Evolutionary conservation across 2,888 invertebrate species (phyloP), one percentile per base, ranked within the genome.

Genomic region (Drosophila vallismaia): DNA sequence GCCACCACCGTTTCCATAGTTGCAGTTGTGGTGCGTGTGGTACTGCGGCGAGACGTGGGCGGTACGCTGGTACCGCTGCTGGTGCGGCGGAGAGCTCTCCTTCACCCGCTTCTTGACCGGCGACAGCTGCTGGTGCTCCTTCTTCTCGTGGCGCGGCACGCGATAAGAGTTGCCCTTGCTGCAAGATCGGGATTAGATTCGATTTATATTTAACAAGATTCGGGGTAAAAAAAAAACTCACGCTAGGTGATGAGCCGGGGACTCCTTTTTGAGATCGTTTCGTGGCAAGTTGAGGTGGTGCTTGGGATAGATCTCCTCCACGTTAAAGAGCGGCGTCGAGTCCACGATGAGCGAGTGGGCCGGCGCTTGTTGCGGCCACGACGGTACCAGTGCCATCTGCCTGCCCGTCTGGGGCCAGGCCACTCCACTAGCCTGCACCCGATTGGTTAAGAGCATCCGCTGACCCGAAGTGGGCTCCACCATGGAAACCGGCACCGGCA

Each of bases 21-120:
- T 91, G 73, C 91, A 91, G 71, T 91, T 91, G 75, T 92, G 91
- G 89, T 86, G 92, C 76, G 85, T 86, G 53, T 92, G 92, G 72
- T 92, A 91, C 63, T 92, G 91, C 45, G 92, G 92, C 50, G 92
- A 92, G 9, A 91, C 89, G 69, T 92, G 92, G 1, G 89, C 77
- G 42, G 91, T 81, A 51, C 91, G 90, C 82, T 91, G 91, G 63
- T 92, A 92, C 38, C 92, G 91, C 78, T 92, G 92, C 80, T 92
- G 92, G 67, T 94, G 94, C 44, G 97, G 98, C 26, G 98, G 98
- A 26, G 98, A 97, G 88, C 97, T 97, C 90, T 98, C 98, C 91
- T 98, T 98, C 45, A 98, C 98, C 14, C 98, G 94, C 91, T 99
- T 99, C 93, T 99, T 99, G 28, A 98, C 98, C 1, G 99, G 99